A percentile compares a stretch with the other conserved stretches of the same genome.
phyloP scores from a whole-genome alignment of 2,888 invertebrate species.

The Sceliomorpha sp. region DNA sequence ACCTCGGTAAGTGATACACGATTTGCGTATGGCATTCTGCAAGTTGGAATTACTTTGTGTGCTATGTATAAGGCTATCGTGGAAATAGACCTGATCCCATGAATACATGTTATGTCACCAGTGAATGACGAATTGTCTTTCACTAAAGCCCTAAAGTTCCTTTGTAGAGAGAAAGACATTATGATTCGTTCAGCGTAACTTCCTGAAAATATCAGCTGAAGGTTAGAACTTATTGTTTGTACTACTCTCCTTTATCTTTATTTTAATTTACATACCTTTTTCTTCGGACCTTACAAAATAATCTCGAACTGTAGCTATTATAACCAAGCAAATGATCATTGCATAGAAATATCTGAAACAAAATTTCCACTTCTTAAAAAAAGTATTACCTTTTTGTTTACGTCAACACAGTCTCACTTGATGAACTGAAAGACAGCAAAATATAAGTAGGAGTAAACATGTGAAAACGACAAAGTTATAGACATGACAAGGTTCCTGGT shows the following conservation, averaged over 20 bases:
- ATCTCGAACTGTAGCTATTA: slow-evolving; percentile 73
- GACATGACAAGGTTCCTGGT: too few relatives aligned
- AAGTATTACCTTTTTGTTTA: not conserved
- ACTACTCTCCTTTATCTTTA: slow-evolving; percentile 34
- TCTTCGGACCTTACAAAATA: slow-evolving; percentile 65
- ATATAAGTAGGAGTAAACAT: too few relatives aligned
- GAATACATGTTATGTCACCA: slow-evolving; percentile 85
- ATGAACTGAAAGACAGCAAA: too few relatives aligned
- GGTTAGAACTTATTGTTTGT: slow-evolving; percentile 49
- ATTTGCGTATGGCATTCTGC: slow-evolving; percentile 85
- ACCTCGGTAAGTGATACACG: slow-evolving; percentile 84
- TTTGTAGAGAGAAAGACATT: slow-evolving; percentile 86
- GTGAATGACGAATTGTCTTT: slow-evolving; percentile 79
- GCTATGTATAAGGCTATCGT: slow-evolving; percentile 85
- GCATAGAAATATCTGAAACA: slow-evolving; percentile 76
- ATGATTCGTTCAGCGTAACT: slow-evolving; percentile 78
- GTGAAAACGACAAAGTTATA: too few relatives aligned
- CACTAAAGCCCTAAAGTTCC: slow-evolving; percentile 83
- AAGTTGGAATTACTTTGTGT: slow-evolving; percentile 85
- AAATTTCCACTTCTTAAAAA: slow-evolving; percentile 10
- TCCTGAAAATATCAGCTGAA: slow-evolving; percentile 60
- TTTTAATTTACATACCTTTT: slow-evolving; percentile 66
- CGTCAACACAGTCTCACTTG: too few relatives aligned
- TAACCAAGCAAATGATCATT: slow-evolving; percentile 71
- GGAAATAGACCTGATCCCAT: slow-evolving; percentile 86